A percentile compares a stretch with the other conserved stretches of the same genome.
Evolutionary conservation across 2,888 invertebrate species (phyloP).

Genomic region (Troilus luridus): DNA sequence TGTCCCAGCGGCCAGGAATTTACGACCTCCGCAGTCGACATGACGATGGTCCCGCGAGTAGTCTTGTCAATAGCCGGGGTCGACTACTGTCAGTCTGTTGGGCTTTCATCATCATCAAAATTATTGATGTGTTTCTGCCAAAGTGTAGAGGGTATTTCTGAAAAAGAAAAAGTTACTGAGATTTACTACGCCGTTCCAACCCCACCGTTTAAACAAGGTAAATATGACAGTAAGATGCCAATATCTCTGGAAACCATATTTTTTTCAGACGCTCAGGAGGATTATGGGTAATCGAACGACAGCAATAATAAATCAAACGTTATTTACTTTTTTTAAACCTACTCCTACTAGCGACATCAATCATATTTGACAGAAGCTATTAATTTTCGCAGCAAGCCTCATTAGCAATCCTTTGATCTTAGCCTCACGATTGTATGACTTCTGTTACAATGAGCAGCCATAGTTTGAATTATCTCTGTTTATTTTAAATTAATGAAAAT

Average conservation of each 20-base stretch:
- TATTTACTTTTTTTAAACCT: background rate
- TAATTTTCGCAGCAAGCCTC: background rate
- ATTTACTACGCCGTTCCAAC: too few species aligned
- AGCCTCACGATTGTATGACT: background rate
- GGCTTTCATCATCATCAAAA: background rate
- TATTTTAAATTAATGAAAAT: background rate
- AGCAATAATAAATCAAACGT: background rate
- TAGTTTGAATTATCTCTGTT: background rate
- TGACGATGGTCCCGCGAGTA: background rate
- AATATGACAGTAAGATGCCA: background rate
- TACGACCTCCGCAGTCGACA: background rate
- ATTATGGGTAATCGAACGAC: background rate
- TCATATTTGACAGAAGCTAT: slow-evolving; percentile 32
- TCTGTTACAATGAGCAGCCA: background rate
- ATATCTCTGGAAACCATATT: background rate
- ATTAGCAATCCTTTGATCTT: background rate
- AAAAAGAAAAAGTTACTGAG: background rate
- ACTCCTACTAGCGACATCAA: background rate
- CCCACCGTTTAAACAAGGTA: too few species aligned
- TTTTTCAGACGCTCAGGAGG: background rate
- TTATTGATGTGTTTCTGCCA: background rate
- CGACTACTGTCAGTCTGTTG: background rate
- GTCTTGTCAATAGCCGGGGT: background rate
- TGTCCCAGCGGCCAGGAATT: background rate
- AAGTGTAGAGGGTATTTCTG: background rate